Percentiles rank a stretch among this genome's conserved stretches.
phyloP scores from a whole-genome alignment of 2,797 vertebrate species.

The Sphenodon punctatus region DNA sequence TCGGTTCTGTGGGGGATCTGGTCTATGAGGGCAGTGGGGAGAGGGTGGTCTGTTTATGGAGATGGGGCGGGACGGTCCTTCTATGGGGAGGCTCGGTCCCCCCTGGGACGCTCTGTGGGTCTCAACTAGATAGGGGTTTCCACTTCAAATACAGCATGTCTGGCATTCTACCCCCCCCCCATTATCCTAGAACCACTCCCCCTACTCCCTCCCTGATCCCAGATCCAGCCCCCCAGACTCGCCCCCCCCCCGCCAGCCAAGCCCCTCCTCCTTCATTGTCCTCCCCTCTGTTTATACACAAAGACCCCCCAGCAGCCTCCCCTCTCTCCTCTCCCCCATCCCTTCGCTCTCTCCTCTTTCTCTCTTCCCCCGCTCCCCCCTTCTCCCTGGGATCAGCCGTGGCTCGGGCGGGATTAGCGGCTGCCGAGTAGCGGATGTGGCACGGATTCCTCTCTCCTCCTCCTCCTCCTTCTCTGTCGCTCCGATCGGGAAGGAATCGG shows the following conservation, averaged over 20 bases:
- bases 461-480: too few relatives aligned
- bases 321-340: neutral
- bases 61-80: neutral
- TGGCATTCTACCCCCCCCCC: neutral
- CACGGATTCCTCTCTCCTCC: too few relatives aligned
- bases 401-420: too few relatives aligned
- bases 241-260: neutral
- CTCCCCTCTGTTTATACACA: slow-evolving; percentile 27
- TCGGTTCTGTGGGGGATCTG: too few relatives aligned
- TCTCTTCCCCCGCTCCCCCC: neutral
- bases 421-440: too few relatives aligned
- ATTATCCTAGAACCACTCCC: neutral
- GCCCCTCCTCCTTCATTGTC: slow-evolving; percentile 21
- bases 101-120: too few relatives aligned
- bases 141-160: neutral
- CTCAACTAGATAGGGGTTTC: neutral
- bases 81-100: neutral
- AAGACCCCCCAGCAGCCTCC: neutral
- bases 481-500: too few relatives aligned
- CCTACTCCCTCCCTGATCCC: neutral
- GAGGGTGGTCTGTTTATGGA: neutral
- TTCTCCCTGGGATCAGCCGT: neutral
- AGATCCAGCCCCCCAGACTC: neutral
- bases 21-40: rapidly evolving
- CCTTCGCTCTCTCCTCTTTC: neutral